These are phyloP conservation scores for Himantopus leucocephalus DNA, from an alignment of 2,113 vertebrate genomes.

Conservation along the genomic window DNA sequence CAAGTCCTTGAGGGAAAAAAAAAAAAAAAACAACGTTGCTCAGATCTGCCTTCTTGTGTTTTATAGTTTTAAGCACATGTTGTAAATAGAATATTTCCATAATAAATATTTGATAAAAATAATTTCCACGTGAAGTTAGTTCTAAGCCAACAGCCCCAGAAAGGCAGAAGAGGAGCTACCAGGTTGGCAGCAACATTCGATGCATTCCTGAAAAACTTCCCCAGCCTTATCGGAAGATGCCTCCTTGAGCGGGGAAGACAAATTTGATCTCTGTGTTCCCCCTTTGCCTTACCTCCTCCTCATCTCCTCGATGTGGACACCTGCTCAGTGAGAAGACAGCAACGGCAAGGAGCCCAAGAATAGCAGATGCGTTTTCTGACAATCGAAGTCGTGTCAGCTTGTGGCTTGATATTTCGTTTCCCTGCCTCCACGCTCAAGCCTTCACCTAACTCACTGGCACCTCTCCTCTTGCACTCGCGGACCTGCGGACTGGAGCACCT, in stretches of 20 bases:
- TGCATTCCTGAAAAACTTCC: background rate
- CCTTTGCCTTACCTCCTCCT: background rate
- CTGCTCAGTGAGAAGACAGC: background rate
- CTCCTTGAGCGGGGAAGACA: background rate
- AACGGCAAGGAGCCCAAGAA: background rate
- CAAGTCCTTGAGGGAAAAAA: background rate
- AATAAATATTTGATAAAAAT: constrained; percentile 19
- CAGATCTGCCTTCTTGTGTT: background rate
- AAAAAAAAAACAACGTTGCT: background rate
- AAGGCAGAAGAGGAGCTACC: background rate
- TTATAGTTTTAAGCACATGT: background rate
- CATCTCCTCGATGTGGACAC: accelerated
- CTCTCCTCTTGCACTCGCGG: background rate
- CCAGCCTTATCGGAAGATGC: background rate
- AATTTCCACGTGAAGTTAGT: background rate
- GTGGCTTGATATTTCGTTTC: background rate
- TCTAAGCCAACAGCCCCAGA: background rate
- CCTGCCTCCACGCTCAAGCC: background rate
- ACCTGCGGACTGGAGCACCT: background rate
- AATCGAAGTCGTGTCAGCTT: background rate
- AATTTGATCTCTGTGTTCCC: background rate
- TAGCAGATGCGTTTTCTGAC: background rate
- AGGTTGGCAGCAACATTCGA: background rate
- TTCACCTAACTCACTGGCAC: background rate
- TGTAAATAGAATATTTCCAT: constrained; percentile 31